Evolutionary conservation across 2,888 invertebrate species (phyloP), one percentile per base, ranked within the genome.

Genomic region (Brachycybe producta): DNA sequence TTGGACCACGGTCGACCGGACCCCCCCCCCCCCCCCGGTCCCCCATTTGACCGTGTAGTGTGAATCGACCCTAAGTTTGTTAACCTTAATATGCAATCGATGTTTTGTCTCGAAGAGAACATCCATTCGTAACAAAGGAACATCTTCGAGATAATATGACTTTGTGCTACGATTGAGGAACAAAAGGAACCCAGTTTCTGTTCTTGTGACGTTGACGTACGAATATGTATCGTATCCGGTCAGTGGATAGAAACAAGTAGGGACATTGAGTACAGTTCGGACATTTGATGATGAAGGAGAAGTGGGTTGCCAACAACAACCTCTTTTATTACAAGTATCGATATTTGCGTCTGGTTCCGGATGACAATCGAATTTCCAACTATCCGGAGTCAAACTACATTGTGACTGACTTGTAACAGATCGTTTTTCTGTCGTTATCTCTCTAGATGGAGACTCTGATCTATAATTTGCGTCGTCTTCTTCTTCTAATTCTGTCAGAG

Each of bases 201-300:
- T 73, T 56, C 75, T 70, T 0, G 75, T 77, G 56, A 75, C 70
- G 61, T 80, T 80, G 2, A 74, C 57, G 58, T 76, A 77, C 44
- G 70, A 69, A 62, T 80, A 84, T n/a, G 76, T 73, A 43, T 70
- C 70, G 68, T 77, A 83, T 54, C 75, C 71, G 1, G 73, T 67
- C 0, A n/a, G n/a, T n/a, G 83, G 81, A 64, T 80, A 85, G 66
- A 74, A 84, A 64, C 85, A 85, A 65, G 75, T 81, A 0, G 85
- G 84, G 0, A 75, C 70, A 57, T 75, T 35, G 15, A 24, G 19
- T 7, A n/a, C 5, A 4, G n/a, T 19, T 3, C 4, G 17, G 8
- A 27, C 35, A n/a, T n/a, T n/a, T n/a, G n/a, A n/a, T n/a, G n/a
- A n/a, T n/a, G n/a, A n/a, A n/a, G n/a, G n/a, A 1, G 41, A 43